Conservation (phyloP, 2,113 vertebrate species). For the Pardalotus punctatus region DNA sequence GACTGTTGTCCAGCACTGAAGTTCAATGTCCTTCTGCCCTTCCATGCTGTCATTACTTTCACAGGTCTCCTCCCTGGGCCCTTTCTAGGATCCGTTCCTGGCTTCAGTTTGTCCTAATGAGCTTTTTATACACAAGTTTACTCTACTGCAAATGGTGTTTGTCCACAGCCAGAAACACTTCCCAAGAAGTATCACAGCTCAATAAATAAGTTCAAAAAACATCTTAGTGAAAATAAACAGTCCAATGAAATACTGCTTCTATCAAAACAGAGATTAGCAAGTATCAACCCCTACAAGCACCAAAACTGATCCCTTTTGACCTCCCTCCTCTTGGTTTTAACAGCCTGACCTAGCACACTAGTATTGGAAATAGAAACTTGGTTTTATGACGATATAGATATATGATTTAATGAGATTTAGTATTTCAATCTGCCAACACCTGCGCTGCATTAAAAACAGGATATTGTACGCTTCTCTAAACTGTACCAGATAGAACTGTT, state of each 20-base stretch:
- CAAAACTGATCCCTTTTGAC: background rate
- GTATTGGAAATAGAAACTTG: constrained; percentile 19
- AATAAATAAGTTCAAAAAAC: constrained; percentile 65
- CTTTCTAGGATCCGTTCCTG: constrained; percentile 33
- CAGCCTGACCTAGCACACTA: background rate
- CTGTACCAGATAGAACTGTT: constrained; percentile 23
- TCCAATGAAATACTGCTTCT: constrained; percentile 34
- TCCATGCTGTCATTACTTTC: background rate
- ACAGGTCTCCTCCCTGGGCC: background rate
- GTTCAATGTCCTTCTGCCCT: background rate
- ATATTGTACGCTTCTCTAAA: constrained; percentile 35
- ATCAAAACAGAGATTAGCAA: constrained; percentile 58
- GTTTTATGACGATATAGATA: background rate
- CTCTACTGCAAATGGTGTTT: constrained; percentile 73
- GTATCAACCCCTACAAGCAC: background rate
- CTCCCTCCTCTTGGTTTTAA: background rate
- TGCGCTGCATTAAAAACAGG: constrained; percentile 50
- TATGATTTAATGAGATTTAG: constrained; percentile 12
- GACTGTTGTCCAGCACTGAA: background rate
- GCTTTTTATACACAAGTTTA: constrained; percentile 63
- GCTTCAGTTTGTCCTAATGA: constrained; percentile 64
- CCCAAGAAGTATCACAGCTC: constrained; percentile 62
- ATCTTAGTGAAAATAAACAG: constrained; percentile 71
- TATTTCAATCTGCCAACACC: constrained; percentile 19
- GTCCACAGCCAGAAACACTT: constrained; percentile 66